These are phyloP conservation scores for Neomonachus schauinslandi DNA, from an alignment of 2,113 vertebrate genomes.

Conservation along the genomic window DNA sequence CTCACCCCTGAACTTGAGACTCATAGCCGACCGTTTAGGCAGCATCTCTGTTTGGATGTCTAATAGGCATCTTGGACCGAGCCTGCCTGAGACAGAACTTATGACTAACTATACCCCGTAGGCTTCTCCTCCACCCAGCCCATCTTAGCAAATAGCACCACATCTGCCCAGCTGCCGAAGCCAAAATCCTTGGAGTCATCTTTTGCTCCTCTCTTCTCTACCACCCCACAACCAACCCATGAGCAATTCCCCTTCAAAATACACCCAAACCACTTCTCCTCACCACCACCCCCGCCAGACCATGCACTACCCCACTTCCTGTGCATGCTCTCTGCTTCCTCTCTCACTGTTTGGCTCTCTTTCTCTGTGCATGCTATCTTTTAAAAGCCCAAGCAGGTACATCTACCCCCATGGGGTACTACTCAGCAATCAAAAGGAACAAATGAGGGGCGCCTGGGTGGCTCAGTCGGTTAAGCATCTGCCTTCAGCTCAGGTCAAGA, in stretches of 20 bases:
- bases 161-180: background rate
- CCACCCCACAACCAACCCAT: background rate
- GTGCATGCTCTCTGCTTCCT: background rate
- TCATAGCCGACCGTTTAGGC: background rate
- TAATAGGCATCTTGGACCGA: background rate
- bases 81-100: too few species aligned
- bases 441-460: background rate
- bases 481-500: background rate
- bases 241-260: background rate
- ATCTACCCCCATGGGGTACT: too few species aligned
- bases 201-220: background rate
- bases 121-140: background rate
- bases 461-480: background rate
- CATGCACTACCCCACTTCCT: background rate
- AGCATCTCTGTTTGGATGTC: background rate
- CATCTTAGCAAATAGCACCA: background rate
- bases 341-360: background rate
- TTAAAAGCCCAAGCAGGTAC: background rate
- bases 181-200: background rate
- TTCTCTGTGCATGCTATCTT: background rate
- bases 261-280: too few species aligned
- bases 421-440: background rate
- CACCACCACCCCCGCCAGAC: background rate
- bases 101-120: rapidly evolving
- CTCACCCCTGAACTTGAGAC: background rate